Base-by-base conservation (phyloP, 2,888 invertebrate genomes). In the Himalopsyche japonica region DNA sequence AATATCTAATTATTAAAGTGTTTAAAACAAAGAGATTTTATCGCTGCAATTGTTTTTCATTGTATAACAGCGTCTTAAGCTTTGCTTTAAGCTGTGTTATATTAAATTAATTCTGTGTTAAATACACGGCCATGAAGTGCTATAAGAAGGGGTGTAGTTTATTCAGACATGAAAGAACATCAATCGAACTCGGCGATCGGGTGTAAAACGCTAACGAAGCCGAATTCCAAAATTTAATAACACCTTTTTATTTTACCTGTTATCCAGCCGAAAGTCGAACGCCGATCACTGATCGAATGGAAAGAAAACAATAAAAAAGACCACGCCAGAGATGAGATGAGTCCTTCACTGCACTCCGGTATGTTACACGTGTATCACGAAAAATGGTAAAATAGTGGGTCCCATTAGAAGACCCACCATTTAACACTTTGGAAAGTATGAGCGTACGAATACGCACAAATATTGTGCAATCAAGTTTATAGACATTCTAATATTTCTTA, bases 221-320 rank as follows among this genome's bases (percentile, higher is more conserved):
- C 82, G 70, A 85, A 84, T 85, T 86, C 85, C 85, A 84, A 85
- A 82, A 86, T 86, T 85, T 86, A 86, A 86, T 86, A 85, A 86
- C 86, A 85, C 84, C 86, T 84, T 84, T 83, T 85, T 70, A 70
- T 70, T 70, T 70, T 85, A 85, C 86, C 85, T 86, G 86, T 85
- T 86, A 86, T 85, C 86, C 86, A 77, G 85, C 70, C 70, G 70
- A 70, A 70, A 70, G 70, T 70, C 70, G 70, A 70, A 70, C 27
- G 70, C 70, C 86, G 86, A 86, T 86, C 86, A 82, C 82, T 70
- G 70, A 70, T 34, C 84, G 64, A 79, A 82, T 57, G 49, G 47
- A 43, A 32, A 76, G 64, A 79, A 85, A 64, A 81, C 27, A 37
- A 83, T 81, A 80, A 84, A 82, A 32, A 34, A 76, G n/a, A 83